Evolutionary conservation across 1,140 invertebrate genomes (phyloP).

Genomic region (Lordiphosa stackelbergi): DNA sequence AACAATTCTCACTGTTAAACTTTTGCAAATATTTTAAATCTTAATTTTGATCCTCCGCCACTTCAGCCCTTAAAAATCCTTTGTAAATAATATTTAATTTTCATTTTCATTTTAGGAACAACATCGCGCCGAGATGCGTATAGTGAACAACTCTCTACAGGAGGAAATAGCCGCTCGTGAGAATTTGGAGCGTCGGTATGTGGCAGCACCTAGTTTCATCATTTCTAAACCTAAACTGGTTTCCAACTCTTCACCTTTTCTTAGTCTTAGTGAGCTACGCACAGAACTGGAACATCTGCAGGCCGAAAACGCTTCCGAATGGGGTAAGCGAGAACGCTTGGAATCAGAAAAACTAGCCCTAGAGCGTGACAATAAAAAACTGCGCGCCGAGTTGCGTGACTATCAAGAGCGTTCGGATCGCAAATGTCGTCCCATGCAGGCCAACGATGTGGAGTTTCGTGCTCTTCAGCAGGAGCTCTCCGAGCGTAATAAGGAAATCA

Average conservation of each 20-base stretch:
- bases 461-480: constrained; percentile 85
- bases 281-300: constrained; percentile 86
- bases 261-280: constrained; percentile 49
- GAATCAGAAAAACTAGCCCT: constrained; percentile 92
- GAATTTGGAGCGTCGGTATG: constrained; percentile 84
- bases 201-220: constrained; percentile 83
- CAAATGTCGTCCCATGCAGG: constrained; percentile 80
- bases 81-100: too few relatives aligned
- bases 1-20: too few relatives aligned
- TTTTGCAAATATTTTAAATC: too few relatives aligned
- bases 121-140: constrained; percentile 84
- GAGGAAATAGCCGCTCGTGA: constrained; percentile 85
- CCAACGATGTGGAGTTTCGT: constrained; percentile 83
- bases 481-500: constrained; percentile 87
- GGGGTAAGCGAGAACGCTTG: constrained; percentile 92
- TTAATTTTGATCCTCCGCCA: too few relatives aligned
- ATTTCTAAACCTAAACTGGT: constrained; percentile 78
- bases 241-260: not conserved
- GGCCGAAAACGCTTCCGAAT: constrained; percentile 94
- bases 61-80: too few relatives aligned
- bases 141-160: constrained; percentile 77
- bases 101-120: constrained; percentile 77
- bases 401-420: constrained; percentile 85
- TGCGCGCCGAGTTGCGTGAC: constrained; percentile 89
- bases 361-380: constrained; percentile 93